phyloP scores from a whole-genome alignment of 2,797 vertebrate species.

The Eulemur coronatus region DNA sequence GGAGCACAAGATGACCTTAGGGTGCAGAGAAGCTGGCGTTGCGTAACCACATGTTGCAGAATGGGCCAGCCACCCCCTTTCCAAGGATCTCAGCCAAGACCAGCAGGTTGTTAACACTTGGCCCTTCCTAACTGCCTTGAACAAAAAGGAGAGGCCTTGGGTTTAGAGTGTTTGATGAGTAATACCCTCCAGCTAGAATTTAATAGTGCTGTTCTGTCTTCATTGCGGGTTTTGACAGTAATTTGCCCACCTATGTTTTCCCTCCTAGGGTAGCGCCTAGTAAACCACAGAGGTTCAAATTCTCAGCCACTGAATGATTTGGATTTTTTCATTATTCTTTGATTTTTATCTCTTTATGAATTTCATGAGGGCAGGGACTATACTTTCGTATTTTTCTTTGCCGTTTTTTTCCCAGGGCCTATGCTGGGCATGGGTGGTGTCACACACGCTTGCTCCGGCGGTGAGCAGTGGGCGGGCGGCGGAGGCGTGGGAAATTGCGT shows the following conservation, averaged over 20 bases:
- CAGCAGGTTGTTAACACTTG: neutral
- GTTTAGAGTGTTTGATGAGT: neutral
- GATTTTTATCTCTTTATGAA: neutral
- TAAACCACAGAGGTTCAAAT: neutral
- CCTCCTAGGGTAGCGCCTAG: neutral
- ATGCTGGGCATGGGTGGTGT: neutral
- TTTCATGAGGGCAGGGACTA: neutral
- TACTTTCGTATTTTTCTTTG: neutral
- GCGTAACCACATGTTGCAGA: accelerated
- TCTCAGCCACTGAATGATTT: neutral
- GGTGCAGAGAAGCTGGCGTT: neutral
- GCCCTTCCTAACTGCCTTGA: neutral
- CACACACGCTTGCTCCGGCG: accelerated
- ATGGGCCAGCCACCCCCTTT: neutral
- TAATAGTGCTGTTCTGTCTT: neutral
- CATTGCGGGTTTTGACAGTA: neutral
- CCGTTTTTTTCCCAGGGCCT: neutral
- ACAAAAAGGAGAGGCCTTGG: no score
- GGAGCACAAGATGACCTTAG: accelerated
- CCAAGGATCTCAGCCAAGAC: neutral
- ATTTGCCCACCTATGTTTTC: neutral
- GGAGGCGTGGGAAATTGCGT: accelerated
- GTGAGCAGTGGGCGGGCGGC: accelerated
- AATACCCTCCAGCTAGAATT: neutral
- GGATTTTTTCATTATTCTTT: neutral